Evolutionary conservation across 2,888 invertebrate genomes (phyloP).

Genomic region (Smittia sp.): DNA sequence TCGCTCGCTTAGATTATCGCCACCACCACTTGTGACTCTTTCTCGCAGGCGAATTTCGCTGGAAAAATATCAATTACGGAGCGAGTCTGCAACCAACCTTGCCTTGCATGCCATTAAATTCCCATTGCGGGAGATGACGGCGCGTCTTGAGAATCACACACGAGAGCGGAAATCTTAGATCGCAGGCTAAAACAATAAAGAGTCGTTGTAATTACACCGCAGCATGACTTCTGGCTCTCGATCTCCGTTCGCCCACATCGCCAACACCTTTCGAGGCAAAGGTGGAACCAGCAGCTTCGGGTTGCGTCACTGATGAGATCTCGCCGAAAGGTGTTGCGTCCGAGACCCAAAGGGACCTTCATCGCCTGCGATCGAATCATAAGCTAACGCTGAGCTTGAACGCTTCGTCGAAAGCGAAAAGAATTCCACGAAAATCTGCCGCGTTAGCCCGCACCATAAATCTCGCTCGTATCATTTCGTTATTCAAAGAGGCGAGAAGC

Average conservation of each 20-base stretch:
- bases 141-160: neutral
- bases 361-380: neutral
- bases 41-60: slow-evolving; percentile 3
- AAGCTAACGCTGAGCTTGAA: neutral
- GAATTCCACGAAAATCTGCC: neutral
- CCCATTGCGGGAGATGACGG: neutral
- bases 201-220: slow-evolving; percentile 9
- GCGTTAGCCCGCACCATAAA: neutral
- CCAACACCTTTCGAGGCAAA: neutral
- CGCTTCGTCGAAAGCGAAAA: neutral
- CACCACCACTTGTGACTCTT: neutral
- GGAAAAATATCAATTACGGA: slow-evolving; percentile 15
- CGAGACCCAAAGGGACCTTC: neutral
- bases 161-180: neutral
- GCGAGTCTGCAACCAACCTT: neutral
- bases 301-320: neutral
- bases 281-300: neutral
- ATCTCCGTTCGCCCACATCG: neutral
- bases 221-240: slow-evolving; percentile 13
- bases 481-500: neutral
- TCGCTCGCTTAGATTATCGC: slow-evolving; percentile 11
- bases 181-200: slow-evolving; percentile 13
- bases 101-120: slow-evolving; percentile 1
- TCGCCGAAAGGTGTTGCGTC: neutral
- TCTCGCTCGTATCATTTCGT: neutral